These are phyloP conservation scores for Lottia gigantea DNA, from an alignment of 2,888 invertebrate genomes.

Conservation along the genomic window DNA sequence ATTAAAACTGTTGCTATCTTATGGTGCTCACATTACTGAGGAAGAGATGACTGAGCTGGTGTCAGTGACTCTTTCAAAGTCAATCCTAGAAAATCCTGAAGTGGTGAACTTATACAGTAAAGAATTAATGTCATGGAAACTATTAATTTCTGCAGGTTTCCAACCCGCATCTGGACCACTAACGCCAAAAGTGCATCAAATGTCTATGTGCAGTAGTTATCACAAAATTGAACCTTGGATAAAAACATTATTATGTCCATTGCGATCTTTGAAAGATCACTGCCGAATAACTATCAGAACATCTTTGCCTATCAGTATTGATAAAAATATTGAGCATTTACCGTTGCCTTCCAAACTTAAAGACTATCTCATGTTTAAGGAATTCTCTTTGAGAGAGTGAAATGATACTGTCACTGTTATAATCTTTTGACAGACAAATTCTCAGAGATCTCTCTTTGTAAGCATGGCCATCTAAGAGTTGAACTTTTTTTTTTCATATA, in stretches of 20 bases:
- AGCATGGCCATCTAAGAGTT: too few relatives aligned
- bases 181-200: constrained; percentile 46
- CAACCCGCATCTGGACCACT: constrained; percentile 44
- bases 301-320: constrained; percentile 40
- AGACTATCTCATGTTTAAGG: constrained; percentile 42
- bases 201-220: constrained; percentile 59
- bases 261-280: constrained; percentile 47
- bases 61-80: constrained; percentile 55
- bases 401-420: not conserved
- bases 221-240: constrained; percentile 56
- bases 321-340: constrained; percentile 43
- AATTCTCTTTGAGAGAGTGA: constrained; percentile 26
- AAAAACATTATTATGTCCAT: constrained; percentile 42
- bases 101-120: constrained; percentile 51
- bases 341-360: constrained; percentile 46
- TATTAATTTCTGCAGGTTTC: constrained; percentile 55
- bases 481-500: too few relatives aligned
- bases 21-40: constrained; percentile 55
- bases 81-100: constrained; percentile 60
- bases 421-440: too few relatives aligned
- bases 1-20: constrained; percentile 54
- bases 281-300: constrained; percentile 51
- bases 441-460: too few relatives aligned
- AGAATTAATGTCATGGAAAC: constrained; percentile 54
- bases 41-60: constrained; percentile 60